Conservation (phyloP, 92 coral and sea anemone genomes). For the Actinostola sp. region DNA sequence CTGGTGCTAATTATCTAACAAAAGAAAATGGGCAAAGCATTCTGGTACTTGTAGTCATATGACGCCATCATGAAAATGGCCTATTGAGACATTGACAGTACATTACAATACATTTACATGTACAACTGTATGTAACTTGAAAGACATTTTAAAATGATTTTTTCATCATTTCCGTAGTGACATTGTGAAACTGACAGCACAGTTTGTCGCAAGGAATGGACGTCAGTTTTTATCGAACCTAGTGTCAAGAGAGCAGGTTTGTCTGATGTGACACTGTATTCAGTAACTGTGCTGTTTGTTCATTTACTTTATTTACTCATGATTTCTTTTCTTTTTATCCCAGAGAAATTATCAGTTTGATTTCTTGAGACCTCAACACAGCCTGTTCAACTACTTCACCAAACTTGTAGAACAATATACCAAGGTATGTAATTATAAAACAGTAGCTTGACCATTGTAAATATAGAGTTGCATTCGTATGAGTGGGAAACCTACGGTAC, state of each 20-base stretch:
- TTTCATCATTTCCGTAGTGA: no score
- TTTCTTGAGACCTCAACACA: constrained; percentile 94
- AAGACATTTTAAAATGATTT: no score
- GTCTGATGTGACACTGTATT: background rate
- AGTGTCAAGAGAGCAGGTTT: constrained; percentile 93
- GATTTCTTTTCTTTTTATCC: background rate
- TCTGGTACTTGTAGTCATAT: no score
- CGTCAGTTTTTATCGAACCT: constrained; percentile 90
- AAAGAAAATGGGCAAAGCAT: no score
- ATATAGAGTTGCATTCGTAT: no score
- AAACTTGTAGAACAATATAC: constrained; percentile 97
- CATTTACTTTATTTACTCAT: background rate
- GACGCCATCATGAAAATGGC: no score
- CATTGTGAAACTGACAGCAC: constrained; percentile 92
- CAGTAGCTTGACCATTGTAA: background rate
- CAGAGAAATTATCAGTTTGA: constrained; percentile 98
- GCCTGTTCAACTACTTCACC: constrained; percentile 95
- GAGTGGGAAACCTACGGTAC: no score
- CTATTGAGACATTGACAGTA: no score
- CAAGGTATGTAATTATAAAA: constrained; percentile 56
- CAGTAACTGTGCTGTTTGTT: background rate
- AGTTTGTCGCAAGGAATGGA: constrained; percentile 98
- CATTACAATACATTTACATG: no score
- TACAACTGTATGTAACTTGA: no score
- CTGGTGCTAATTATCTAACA: no score